Percentiles rank a stretch among this genome's conserved stretches.
These are phyloP conservation scores for Kryphioiulus occultus DNA, from an alignment of 2,888 invertebrate genomes.

Conservation along the genomic window DNA sequence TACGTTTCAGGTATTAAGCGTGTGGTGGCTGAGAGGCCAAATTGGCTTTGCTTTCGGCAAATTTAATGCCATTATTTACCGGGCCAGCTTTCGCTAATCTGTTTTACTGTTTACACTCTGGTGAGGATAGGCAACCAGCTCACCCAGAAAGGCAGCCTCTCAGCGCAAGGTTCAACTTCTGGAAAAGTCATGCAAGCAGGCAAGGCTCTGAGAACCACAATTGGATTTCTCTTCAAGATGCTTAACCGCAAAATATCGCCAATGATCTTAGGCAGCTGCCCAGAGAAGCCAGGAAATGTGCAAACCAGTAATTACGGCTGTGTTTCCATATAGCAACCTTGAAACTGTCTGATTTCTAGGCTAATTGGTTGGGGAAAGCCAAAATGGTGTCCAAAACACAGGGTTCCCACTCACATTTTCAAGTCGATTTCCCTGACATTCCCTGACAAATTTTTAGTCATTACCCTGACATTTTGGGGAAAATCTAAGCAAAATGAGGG, in stretches of 20 bases:
- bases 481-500: too few species aligned
- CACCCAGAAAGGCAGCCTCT: neutral
- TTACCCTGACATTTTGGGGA: too few species aligned
- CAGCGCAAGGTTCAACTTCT: neutral
- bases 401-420: too few species aligned
- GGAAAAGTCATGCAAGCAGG: neutral
- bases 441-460: too few species aligned
- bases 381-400: neutral
- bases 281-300: neutral
- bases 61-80: neutral
- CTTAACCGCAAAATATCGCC: neutral
- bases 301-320: neutral
- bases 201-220: slow-evolving; percentile 6
- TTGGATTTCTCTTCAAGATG: neutral
- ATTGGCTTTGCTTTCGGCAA: slow-evolving; percentile 2
- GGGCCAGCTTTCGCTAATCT: neutral
- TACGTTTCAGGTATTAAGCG: neutral
- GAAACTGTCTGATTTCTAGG: too few species aligned
- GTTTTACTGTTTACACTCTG: neutral
- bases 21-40: neutral
- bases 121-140: neutral
- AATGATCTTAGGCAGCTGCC: neutral
- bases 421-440: too few species aligned
- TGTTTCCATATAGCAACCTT: too few species aligned
- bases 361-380: too few species aligned